These are phyloP conservation scores for Daubentonia madagascariensis DNA, from an alignment of 2,113 vertebrate genomes.

Conservation along the genomic window DNA sequence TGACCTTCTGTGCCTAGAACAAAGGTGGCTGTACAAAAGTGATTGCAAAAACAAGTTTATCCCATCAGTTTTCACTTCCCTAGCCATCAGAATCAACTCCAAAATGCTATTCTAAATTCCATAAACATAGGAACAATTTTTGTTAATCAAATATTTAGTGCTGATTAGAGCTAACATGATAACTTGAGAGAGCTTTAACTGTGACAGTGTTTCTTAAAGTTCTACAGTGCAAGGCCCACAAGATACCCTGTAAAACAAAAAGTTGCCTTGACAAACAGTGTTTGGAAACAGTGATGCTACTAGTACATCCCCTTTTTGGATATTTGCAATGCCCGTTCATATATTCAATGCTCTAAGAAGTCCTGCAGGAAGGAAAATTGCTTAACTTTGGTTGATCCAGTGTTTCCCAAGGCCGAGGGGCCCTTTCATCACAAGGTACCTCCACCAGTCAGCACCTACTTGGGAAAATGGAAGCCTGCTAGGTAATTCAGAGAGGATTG, in stretches of 20 bases:
- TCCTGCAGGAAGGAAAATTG: not conserved
- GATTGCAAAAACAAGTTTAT: not conserved
- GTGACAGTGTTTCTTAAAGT: not conserved
- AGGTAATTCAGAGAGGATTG: not conserved
- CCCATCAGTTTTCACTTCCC: not conserved
- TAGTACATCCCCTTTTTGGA: not conserved
- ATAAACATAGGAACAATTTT: slow-evolving; percentile 11
- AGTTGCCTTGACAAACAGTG: not conserved
- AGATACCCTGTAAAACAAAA: not conserved
- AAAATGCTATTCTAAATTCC: not conserved
- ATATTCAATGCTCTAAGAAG: not conserved
- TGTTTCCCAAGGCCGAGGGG: not conserved
- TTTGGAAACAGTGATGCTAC: not conserved
- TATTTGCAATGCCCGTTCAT: too few species aligned
- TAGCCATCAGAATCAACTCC: not conserved
- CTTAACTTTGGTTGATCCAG: not conserved
- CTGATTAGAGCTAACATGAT: not conserved
- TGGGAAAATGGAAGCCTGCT: not conserved
- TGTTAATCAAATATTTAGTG: slow-evolving; percentile 3
- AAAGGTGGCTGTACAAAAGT: not conserved
- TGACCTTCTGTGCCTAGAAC: not conserved
- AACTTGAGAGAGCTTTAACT: not conserved
- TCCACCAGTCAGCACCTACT: not conserved
- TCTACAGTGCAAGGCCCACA: not conserved
- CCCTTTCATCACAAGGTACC: not conserved